Evolutionary conservation across 2,113 vertebrate species (phyloP).

Genomic region (Spilogale gracilis): DNA sequence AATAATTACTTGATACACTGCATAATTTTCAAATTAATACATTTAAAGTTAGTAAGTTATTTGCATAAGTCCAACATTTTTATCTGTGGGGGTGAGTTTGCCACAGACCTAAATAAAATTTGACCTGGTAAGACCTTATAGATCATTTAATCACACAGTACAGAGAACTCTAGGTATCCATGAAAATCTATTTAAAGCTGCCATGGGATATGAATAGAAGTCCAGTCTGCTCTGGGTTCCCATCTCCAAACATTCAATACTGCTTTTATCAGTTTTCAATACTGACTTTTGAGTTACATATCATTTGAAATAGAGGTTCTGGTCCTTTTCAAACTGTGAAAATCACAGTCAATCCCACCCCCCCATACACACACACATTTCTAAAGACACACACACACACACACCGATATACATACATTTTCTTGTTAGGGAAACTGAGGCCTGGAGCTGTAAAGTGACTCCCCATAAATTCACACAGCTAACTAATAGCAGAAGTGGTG

Average conservation of each 20-base stretch:
- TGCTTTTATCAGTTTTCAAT: background rate
- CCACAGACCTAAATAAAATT: slow-evolving; percentile 30
- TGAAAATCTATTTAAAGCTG: background rate
- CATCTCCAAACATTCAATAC: background rate
- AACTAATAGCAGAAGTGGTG: background rate
- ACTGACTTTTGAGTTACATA: background rate
- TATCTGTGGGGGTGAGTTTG: background rate
- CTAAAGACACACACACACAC: background rate
- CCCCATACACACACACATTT: background rate
- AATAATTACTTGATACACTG: slow-evolving; percentile 33
- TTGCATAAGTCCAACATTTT: background rate
- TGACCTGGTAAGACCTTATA: background rate
- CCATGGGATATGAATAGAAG: background rate
- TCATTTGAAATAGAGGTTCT: slow-evolving; percentile 2
- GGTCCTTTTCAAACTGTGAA: slow-evolving; percentile 40
- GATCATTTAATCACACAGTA: background rate
- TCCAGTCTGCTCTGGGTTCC: background rate
- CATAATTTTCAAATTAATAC: slow-evolving; percentile 19
- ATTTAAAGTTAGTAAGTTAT: background rate
- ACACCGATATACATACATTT: background rate
- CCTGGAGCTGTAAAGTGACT: background rate
- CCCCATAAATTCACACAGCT: background rate
- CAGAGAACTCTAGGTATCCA: background rate
- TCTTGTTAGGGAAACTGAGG: background rate
- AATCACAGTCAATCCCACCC: background rate